Percentiles rank a stretch among this genome's conserved stretches.
Evolutionary conservation across 2,888 invertebrate species (phyloP).

Genomic region (Operophtera brumata): DNA sequence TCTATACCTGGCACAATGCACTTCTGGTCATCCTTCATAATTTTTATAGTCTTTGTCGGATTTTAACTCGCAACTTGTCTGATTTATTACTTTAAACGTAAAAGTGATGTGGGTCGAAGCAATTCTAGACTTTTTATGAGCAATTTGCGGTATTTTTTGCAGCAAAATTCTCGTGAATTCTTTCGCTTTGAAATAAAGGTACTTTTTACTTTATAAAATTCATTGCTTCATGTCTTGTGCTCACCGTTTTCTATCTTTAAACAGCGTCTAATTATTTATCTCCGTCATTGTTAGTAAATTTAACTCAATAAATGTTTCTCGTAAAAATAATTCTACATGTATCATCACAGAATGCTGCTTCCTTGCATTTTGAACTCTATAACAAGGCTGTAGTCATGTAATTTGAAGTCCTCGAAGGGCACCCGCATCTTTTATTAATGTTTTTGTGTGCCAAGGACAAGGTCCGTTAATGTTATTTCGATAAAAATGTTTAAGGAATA

Average conservation of each 20-base stretch:
- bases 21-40: neutral
- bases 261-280: conserved; percentile 29
- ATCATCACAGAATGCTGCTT: conserved; percentile 9
- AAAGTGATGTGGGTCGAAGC: conserved; percentile 41
- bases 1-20: neutral
- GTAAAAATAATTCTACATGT: conserved; percentile 13
- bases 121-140: conserved; percentile 40
- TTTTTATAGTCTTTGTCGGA: neutral
- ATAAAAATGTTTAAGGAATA: conserved; percentile 27
- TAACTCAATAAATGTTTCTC: conserved; percentile 25
- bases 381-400: conserved; percentile 15
- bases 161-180: conserved; percentile 11
- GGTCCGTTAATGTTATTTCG: conserved; percentile 43
- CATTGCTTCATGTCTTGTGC: conserved; percentile 1
- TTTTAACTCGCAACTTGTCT: conserved; percentile 35
- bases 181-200: conserved; percentile 11
- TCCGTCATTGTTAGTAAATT: conserved; percentile 27
- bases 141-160: conserved; percentile 41
- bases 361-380: conserved; percentile 30
- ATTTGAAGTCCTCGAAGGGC: conserved; percentile 26
- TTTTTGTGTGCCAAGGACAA: conserved; percentile 39
- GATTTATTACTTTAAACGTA: conserved; percentile 39
- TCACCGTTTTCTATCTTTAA: conserved; percentile 24
- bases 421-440: conserved; percentile 44
- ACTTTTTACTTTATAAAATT: conserved; percentile 14